phyloP scores from a whole-genome alignment of 2,888 invertebrate species.

The Nowickia ferox region DNA sequence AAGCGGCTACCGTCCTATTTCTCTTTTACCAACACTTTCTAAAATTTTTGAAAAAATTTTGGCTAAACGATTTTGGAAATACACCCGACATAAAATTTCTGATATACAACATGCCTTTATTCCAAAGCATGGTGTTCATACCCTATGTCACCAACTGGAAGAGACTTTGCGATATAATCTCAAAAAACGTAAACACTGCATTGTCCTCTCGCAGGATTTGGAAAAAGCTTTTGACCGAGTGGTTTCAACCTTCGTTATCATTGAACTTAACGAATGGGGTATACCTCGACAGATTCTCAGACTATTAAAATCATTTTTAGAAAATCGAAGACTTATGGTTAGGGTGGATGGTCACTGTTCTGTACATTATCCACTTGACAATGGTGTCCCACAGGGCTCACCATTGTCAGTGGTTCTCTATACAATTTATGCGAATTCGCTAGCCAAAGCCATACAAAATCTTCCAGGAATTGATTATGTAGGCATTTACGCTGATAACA shows the following conservation, averaged over 20 bases:
- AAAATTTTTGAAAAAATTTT: slow-evolving; percentile 22
- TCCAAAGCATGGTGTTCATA: not conserved
- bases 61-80: slow-evolving; percentile 6
- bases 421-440: too few species aligned
- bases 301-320: not conserved
- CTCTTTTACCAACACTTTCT: not conserved
- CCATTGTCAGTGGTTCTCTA: not conserved
- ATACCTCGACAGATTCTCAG: too few species aligned
- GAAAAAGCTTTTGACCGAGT: not conserved
- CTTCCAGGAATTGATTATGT: not conserved
- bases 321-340: not conserved
- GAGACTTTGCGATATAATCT: not conserved
- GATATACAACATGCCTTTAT: slow-evolving; percentile 12
- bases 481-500: not conserved
- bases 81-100: not conserved
- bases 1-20: slow-evolving; percentile 4
- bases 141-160: not conserved
- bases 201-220: not conserved
- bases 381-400: not conserved
- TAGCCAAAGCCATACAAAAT: not conserved
- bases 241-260: not conserved
- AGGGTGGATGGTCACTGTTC: too few species aligned
- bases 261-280: not conserved
- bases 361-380: not conserved
- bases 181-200: not conserved